Evolutionary conservation across 2,888 invertebrate genomes (phyloP).

Genomic region (Bugulina stolonifera): DNA sequence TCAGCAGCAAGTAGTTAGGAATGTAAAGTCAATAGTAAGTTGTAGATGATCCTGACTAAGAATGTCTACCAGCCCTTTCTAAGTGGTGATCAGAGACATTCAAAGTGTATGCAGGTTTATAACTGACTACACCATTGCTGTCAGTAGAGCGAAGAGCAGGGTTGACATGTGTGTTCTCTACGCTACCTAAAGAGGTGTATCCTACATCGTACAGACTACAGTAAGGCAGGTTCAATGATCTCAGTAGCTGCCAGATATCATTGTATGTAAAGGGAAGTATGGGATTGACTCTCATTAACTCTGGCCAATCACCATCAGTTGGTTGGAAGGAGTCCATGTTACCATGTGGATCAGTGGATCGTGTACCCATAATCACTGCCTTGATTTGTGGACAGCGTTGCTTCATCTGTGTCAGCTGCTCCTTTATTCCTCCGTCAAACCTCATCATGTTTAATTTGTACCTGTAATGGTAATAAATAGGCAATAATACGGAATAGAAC

Average conservation of each 20-base stretch:
- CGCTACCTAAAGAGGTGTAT: conserved; percentile 81
- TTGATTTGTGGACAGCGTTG: conserved; percentile 61
- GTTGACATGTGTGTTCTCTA: conserved; percentile 73
- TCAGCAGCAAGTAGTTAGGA: no score
- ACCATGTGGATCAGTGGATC: conserved; percentile 79
- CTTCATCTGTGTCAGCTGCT: conserved; percentile 64
- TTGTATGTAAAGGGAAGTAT: conserved; percentile 85
- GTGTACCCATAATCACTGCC: conserved; percentile 85
- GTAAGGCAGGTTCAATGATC: conserved; percentile 74
- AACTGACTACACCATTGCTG: conserved; percentile 55
- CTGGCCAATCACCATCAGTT: conserved; percentile 87
- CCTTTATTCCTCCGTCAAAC: conserved; percentile 60
- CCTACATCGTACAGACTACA: conserved; percentile 85
- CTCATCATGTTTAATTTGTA: conserved; percentile 70
- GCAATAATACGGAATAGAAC: no score
- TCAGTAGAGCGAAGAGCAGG: conserved; percentile 62
- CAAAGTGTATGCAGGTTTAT: conserved; percentile 70
- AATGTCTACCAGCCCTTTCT: conserved; percentile 7
- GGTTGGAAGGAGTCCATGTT: conserved; percentile 42
- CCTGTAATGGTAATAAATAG: no score
- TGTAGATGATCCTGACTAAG: background rate
- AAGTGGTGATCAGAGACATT: conserved; percentile 55
- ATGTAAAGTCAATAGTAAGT: no score
- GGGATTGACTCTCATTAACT: conserved; percentile 79
- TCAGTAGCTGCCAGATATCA: conserved; percentile 84